These are phyloP conservation scores for Drosophila mimica DNA, from an alignment of 2,888 invertebrate species.

Conservation along the genomic window DNA sequence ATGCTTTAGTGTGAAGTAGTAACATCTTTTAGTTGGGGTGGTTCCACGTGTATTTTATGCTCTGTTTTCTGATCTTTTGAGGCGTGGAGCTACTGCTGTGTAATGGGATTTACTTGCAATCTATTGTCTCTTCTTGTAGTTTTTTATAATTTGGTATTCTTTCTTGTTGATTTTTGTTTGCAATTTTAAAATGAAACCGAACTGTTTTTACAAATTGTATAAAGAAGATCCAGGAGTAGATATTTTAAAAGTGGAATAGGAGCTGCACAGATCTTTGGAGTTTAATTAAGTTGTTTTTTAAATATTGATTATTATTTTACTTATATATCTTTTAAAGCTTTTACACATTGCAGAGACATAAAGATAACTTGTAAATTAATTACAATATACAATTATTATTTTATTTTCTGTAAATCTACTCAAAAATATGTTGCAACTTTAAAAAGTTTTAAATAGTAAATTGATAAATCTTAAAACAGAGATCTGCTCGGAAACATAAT, in stretches of 20 bases:
- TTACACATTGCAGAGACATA: too few species aligned
- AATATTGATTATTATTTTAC: background rate
- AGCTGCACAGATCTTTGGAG: background rate
- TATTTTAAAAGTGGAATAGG: background rate
- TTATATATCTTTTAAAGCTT: background rate
- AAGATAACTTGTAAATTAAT: background rate
- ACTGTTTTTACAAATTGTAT: background rate
- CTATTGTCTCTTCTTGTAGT: conserved; percentile 50
- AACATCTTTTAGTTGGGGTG: conserved; percentile 65
- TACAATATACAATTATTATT: background rate
- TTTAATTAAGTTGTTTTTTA: background rate
- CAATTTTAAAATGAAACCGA: background rate
- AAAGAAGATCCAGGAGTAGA: background rate
- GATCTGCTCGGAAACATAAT: background rate
- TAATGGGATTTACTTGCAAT: conserved; percentile 70
- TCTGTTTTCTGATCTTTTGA: conserved; percentile 63
- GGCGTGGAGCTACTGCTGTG: conserved; percentile 74
- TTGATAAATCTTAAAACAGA: background rate
- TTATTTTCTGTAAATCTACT: rapidly evolving
- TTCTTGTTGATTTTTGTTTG: background rate
- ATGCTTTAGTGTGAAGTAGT: conserved; percentile 82
- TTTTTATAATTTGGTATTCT: conserved; percentile 32
- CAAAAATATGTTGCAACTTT: background rate
- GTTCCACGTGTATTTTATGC: background rate
- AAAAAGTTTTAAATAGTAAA: background rate